A percentile compares a stretch with the other conserved stretches of the same genome.
These are phyloP conservation scores for Lycia hirtaria DNA, from an alignment of 2,888 invertebrate genomes.

Conservation along the genomic window DNA sequence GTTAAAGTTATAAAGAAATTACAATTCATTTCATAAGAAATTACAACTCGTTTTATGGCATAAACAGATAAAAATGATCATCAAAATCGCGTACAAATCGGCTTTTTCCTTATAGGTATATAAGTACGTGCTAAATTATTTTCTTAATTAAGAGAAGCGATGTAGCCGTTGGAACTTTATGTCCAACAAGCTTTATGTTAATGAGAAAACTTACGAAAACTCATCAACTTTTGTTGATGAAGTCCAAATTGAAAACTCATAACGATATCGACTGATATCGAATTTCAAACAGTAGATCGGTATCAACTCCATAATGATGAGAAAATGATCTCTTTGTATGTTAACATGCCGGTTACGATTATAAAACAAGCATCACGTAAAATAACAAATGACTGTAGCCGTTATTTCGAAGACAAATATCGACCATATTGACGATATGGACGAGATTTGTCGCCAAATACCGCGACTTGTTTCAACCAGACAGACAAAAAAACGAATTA, in stretches of 20 bases:
- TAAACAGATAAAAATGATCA: no score
- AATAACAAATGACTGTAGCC: not conserved
- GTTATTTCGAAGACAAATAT: constrained; percentile 5
- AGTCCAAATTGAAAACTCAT: constrained; percentile 38
- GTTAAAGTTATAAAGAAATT: no score
- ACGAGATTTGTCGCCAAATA: not conserved
- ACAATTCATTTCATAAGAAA: no score
- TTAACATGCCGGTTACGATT: constrained; percentile 25
- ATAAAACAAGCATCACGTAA: constrained; percentile 19
- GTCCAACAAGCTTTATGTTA: constrained; percentile 52
- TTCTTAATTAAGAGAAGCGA: constrained; percentile 61
- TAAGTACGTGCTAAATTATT: no score
- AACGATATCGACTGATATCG: constrained; percentile 37
- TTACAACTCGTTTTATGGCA: no score
- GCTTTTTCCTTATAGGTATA: no score
- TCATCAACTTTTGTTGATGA: constrained; percentile 44
- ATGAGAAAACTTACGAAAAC: constrained; percentile 45
- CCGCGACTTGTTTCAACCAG: not conserved
- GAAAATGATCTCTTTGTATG: constrained; percentile 41
- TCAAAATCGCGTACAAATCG: no score
- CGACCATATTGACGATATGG: no score
- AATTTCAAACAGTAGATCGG: constrained; percentile 36
- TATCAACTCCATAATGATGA: constrained; percentile 29
- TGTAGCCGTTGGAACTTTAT: constrained; percentile 44
- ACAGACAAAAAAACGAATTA: constrained; percentile 14